A percentile compares a stretch with the other conserved stretches of the same genome.
Conservation (phyloP, 1,140 invertebrate species). For the Drosophila ercepeae region DNA sequence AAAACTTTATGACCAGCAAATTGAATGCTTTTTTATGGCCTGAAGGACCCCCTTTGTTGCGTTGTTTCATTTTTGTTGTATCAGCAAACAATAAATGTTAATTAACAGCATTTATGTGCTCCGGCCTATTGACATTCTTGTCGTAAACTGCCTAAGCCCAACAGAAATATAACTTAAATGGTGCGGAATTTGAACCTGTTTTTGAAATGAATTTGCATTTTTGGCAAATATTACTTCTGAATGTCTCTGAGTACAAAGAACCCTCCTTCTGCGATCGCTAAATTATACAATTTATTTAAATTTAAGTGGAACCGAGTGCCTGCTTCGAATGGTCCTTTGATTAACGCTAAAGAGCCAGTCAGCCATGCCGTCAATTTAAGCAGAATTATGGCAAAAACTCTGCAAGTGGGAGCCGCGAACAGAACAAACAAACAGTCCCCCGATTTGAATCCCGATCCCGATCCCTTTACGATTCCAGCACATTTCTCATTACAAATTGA, state of each 20-base stretch:
- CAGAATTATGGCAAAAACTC: conserved; percentile 57
- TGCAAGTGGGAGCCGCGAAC: conserved; percentile 48
- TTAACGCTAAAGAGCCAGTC: conserved; percentile 56
- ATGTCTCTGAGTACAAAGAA: conserved; percentile 45
- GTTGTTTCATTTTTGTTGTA: conserved; percentile 22
- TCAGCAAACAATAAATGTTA: conserved; percentile 79
- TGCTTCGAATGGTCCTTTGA: conserved; percentile 55
- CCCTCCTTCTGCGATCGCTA: conserved; percentile 20
- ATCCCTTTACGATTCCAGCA: conserved; percentile 16
- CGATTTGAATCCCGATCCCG: background rate
- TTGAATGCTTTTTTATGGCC: conserved; percentile 66
- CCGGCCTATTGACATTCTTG: conserved; percentile 70
- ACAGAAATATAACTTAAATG: conserved; percentile 35
- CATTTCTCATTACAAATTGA: conserved; percentile 82
- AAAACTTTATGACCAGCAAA: conserved; percentile 68
- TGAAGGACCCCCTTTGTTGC: conserved; percentile 20
- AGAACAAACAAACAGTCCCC: conserved; percentile 42
- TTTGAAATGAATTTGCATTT: conserved; percentile 44
- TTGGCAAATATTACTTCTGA: conserved; percentile 14
- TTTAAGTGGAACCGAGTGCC: conserved; percentile 51
- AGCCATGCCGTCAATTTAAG: conserved; percentile 56
- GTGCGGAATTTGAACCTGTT: conserved; percentile 52
- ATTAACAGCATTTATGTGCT: conserved; percentile 75
- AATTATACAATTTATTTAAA: conserved; percentile 73
- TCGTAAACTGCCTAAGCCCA: conserved; percentile 36